phyloP scores from a whole-genome alignment of 1,140 invertebrate species.

The Dermatophagoides farinae region DNA sequence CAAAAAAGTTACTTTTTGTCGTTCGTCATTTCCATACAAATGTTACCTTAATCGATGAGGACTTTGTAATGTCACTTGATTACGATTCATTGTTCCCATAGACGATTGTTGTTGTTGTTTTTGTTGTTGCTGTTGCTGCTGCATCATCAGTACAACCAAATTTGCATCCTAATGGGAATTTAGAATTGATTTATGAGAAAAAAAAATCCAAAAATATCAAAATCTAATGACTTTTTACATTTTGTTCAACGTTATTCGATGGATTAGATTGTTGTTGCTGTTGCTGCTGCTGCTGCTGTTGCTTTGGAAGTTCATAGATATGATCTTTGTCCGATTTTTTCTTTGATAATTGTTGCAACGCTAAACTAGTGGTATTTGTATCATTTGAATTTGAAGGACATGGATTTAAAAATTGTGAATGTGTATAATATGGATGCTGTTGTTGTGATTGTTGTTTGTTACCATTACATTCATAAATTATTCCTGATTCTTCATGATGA shows the following conservation, averaged over 20 bases:
- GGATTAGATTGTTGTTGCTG: neutral
- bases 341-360: neutral
- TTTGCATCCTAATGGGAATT: constrained; percentile 1
- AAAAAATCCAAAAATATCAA: neutral
- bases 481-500: neutral
- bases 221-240: neutral
- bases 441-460: neutral
- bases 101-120: neutral
- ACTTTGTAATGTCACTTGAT: neutral
- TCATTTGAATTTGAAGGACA: neutral
- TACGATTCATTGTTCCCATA: neutral
- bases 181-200: neutral
- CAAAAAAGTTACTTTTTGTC: too few relatives aligned
- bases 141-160: neutral
- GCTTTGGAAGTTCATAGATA: constrained; percentile 1
- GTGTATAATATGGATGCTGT: constrained; percentile 5
- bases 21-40: too few relatives aligned
- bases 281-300: neutral
- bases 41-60: neutral
- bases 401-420: neutral
- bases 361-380: neutral
- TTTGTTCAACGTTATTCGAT: neutral
- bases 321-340: neutral
- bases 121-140: neutral
- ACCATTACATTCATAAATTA: neutral